Conservation (phyloP, 2,113 vertebrate species). For the Sula dactylatra region DNA sequence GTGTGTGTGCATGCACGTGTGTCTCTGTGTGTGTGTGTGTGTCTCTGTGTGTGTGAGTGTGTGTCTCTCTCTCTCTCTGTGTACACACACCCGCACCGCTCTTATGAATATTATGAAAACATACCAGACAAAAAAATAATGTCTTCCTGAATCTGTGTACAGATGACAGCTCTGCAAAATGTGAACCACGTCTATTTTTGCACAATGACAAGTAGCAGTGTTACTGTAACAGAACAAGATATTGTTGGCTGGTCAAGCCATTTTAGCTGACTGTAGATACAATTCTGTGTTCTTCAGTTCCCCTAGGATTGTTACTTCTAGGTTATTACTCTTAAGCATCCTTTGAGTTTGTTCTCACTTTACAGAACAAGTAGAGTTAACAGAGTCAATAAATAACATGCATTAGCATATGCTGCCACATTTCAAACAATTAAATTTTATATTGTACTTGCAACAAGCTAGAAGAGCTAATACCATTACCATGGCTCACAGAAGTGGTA, state of each 20-base stretch:
- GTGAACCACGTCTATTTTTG: neutral
- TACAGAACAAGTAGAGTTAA: neutral
- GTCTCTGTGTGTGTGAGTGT: too few species aligned
- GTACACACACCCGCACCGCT: neutral
- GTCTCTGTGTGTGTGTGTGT: neutral
- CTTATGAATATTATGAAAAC: neutral
- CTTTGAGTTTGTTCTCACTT: neutral
- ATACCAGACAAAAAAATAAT: neutral
- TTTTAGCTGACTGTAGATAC: neutral
- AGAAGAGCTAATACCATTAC: neutral
- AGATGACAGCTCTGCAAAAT: neutral
- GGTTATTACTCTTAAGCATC: neutral
- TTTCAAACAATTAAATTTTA: neutral
- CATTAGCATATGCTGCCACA: neutral
- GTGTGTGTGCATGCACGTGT: too few species aligned
- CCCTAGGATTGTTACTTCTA: neutral
- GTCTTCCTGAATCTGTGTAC: neutral
- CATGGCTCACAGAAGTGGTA: neutral
- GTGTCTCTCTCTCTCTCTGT: too few species aligned
- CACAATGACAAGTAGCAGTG: neutral
- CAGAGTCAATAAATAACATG: neutral
- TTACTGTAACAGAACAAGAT: rapidly evolving
- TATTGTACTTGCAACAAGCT: neutral
- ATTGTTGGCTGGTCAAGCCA: neutral
- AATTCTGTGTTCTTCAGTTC: neutral